phyloP scores from a whole-genome alignment of 1,140 invertebrate species.

The Potamilus streckersoni region DNA sequence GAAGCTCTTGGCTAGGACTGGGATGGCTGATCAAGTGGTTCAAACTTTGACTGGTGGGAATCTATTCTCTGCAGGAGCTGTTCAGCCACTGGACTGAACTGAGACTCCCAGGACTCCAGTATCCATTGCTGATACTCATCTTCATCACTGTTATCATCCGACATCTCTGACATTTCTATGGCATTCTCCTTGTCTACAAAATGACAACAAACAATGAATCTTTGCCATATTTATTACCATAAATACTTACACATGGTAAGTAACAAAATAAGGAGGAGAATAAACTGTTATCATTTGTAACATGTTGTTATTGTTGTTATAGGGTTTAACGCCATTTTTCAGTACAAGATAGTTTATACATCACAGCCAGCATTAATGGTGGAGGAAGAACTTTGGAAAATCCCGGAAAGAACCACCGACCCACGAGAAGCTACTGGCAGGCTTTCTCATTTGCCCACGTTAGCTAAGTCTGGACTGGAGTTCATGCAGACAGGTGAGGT shows the following conservation, averaged over 20 bases:
- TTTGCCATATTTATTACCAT: neutral
- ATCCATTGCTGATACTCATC: slow-evolving; percentile 57
- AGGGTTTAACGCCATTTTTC: too few relatives aligned
- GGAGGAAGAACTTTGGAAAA: too few relatives aligned
- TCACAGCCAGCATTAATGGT: too few relatives aligned
- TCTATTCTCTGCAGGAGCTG: slow-evolving; percentile 62
- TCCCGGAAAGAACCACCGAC: too few relatives aligned
- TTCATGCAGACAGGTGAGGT: too few relatives aligned
- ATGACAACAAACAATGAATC: slow-evolving; percentile 2
- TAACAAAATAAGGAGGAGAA: neutral
- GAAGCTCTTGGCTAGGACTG: too few relatives aligned
- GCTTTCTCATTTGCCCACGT: too few relatives aligned
- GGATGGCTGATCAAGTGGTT: slow-evolving; percentile 53
- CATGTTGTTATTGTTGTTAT: too few relatives aligned
- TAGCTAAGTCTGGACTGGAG: too few relatives aligned
- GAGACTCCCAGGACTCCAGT: slow-evolving; percentile 58
- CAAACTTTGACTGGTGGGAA: slow-evolving; percentile 59
- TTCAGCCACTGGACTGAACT: slow-evolving; percentile 64
- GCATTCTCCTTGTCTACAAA: slow-evolving; percentile 57
- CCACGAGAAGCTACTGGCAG: too few relatives aligned
- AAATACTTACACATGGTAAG: neutral
- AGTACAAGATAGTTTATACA: too few relatives aligned
- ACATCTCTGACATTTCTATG: slow-evolving; percentile 28
- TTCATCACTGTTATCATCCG: slow-evolving; percentile 34
- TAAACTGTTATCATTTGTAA: neutral